Evolutionary conservation across 2,888 invertebrate species (phyloP).

Genomic region (Aphodius sticticus): DNA sequence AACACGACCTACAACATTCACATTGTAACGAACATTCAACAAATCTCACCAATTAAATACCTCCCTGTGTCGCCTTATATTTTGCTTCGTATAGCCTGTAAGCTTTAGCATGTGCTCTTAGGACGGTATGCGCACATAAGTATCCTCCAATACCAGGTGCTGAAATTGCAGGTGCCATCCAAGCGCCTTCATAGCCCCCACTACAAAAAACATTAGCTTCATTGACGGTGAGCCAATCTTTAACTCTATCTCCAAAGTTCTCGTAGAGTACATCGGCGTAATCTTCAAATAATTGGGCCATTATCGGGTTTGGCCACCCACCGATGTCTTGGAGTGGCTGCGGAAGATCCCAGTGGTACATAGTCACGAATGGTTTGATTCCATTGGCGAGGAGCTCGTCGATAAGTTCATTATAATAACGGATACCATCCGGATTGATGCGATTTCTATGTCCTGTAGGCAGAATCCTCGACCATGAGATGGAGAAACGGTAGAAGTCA

Average conservation of each 20-base stretch:
- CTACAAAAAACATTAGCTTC: slow-evolving; percentile 56
- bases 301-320: slow-evolving; percentile 66
- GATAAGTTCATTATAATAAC: slow-evolving; percentile 70
- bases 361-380: slow-evolving; percentile 68
- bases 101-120: slow-evolving; percentile 71
- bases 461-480: slow-evolving; percentile 71
- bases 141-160: slow-evolving; percentile 68
- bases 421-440: slow-evolving; percentile 68
- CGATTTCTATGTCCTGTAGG: slow-evolving; percentile 65
- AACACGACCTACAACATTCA: slow-evolving; percentile 65
- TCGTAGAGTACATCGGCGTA: slow-evolving; percentile 64
- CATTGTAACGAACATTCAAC: background rate
- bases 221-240: slow-evolving; percentile 66
- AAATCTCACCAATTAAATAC: slow-evolving; percentile 38
- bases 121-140: slow-evolving; percentile 68
- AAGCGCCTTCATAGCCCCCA: slow-evolving; percentile 52
- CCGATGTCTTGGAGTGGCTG: slow-evolving; percentile 67
- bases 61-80: slow-evolving; percentile 56
- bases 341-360: slow-evolving; percentile 75
- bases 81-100: slow-evolving; percentile 66
- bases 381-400: slow-evolving; percentile 63
- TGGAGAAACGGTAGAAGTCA: slow-evolving; percentile 64
- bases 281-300: slow-evolving; percentile 68
- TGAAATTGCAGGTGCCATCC: slow-evolving; percentile 61
- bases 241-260: slow-evolving; percentile 56